Percentiles rank a stretch among this genome's conserved stretches.
Conservation (phyloP, 2,888 invertebrate species). For the Tyria jacobaeae region DNA sequence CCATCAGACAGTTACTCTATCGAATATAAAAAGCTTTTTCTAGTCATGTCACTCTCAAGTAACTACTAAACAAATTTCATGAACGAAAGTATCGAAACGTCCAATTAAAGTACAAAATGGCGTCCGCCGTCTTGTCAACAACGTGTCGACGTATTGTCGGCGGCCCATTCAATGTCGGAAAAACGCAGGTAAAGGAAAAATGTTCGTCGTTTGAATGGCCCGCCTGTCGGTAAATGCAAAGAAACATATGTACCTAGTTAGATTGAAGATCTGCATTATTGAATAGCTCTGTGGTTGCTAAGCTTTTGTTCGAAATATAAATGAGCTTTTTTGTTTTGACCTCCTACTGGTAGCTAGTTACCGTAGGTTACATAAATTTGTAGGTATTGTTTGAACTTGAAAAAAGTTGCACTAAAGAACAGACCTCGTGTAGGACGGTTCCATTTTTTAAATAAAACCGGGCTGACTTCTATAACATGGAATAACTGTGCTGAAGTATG, state of each 20-base stretch:
- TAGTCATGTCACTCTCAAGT: conserved; percentile 13
- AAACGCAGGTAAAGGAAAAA: conserved; percentile 58
- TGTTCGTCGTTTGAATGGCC: conserved; percentile 59
- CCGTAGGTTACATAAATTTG: neutral
- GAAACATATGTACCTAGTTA: conserved; percentile 33
- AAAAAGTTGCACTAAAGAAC: no score
- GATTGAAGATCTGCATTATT: conserved; percentile 40
- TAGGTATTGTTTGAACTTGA: neutral
- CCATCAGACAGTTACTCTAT: conserved; percentile 7
- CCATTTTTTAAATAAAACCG: neutral
- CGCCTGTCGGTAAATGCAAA: conserved; percentile 45
- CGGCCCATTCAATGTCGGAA: conserved; percentile 64
- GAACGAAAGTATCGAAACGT: conserved; percentile 35
- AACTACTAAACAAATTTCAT: conserved; percentile 43
- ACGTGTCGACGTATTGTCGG: conserved; percentile 74
- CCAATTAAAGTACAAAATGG: conserved; percentile 67
- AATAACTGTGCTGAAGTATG: no score
- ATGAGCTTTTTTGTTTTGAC: neutral
- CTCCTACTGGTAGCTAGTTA: neutral
- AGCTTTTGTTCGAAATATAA: conserved; percentile 20
- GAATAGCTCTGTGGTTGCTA: conserved; percentile 29
- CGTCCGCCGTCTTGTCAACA: conserved; percentile 60
- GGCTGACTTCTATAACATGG: no score
- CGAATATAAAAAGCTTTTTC: conserved; percentile 13
- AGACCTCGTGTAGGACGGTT: neutral